Percentiles rank a stretch among this genome's conserved stretches.
Evolutionary conservation across 2,113 vertebrate species (phyloP).

Genomic region (Amazona guildingii): DNA sequence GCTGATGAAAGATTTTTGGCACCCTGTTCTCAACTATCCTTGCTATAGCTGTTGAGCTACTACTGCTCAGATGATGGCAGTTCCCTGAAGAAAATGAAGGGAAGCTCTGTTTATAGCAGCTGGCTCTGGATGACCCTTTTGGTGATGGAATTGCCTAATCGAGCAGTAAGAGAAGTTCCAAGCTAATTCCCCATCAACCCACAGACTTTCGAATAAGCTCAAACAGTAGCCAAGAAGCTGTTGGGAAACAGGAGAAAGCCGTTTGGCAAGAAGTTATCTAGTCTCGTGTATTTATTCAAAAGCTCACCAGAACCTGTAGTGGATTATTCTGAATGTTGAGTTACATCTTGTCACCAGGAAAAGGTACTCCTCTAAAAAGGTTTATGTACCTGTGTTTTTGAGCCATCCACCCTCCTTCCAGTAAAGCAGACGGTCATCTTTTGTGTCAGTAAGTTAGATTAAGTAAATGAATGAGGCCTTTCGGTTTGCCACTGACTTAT

Average conservation of each 20-base stretch:
- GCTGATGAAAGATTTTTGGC: conserved; percentile 6
- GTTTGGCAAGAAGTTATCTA: neutral
- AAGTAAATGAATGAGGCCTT: neutral
- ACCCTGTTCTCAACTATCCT: neutral
- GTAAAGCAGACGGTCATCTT: neutral
- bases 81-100: neutral
- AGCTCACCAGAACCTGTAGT: neutral
- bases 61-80: neutral
- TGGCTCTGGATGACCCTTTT: neutral
- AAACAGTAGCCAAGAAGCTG: neutral
- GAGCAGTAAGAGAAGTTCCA: neutral
- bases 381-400: neutral
- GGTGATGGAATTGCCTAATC: neutral
- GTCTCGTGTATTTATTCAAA: neutral
- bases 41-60: neutral
- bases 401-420: neutral
- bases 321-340: neutral
- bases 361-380: neutral
- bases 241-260: neutral
- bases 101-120: neutral
- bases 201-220: neutral
- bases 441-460: neutral
- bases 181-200: neutral
- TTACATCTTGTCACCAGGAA: neutral
- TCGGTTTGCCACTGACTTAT: neutral